Base-by-base conservation (phyloP, 2,113 vertebrate genomes). In the Dascyllus trimaculatus region DNA sequence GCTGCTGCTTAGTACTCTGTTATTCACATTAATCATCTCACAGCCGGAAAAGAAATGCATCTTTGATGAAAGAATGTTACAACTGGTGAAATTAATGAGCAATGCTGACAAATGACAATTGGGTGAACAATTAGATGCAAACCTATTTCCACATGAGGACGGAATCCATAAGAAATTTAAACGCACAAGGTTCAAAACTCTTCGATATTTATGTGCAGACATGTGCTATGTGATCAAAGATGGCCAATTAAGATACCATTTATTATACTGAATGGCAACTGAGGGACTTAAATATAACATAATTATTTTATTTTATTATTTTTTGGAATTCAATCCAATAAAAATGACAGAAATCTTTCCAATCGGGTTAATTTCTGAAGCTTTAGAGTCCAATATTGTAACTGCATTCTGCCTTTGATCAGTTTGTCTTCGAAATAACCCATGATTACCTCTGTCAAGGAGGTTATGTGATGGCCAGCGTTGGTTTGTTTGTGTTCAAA, bases 151-250 rank as follows among this genome's bases (percentile, higher is more conserved):
- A 45, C 29, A 51, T 52, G 22, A 60, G 13, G 22, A 49, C 61
- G 1, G 14, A 53, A 15, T 66, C 4, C 5, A 2, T 18, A 5
- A 21, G 0, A 1, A 22, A 48, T 58, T 17, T 10, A 74, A 65
- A 70, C 4, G 13, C 14, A 48, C 61, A 52, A 25, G 62, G 32
- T 69, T 65, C 32, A 13, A 51, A 63, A 19, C 15, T 71, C 4
- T 8, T 0, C 56, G 48, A 0, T 4, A 14, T 52, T 77, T 26
- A 53, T 24, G 51, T 59, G 59, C 65, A 75, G 61, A 52, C 48
- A 59, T 77, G 32, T 35, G 25, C 35, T 24, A 18, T 48, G 11
- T 67, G 45, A 85, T 83, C 72, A 88, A 75, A 78, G 57, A 71
- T 58, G 9, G 15, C 43, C 10, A 64, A 76, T 86, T 68, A 80